Base-by-base conservation (phyloP, 2,888 invertebrate species). In the Steromphala cineraria region DNA sequence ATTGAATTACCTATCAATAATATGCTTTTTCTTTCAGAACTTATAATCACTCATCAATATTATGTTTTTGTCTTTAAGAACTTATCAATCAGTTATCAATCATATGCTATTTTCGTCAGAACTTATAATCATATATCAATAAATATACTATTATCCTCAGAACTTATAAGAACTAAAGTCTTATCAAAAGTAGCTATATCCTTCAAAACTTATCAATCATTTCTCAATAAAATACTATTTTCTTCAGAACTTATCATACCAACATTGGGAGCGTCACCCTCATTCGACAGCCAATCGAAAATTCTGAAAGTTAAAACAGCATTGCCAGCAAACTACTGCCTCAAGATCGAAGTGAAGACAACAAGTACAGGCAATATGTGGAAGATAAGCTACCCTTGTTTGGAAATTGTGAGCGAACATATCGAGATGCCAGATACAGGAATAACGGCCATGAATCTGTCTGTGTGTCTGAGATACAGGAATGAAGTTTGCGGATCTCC, bases 401-500 rank as follows among this genome's bases (percentile, higher is more conserved):
- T 88, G 21, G 82, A 85, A 17, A 67, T 84, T 28, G 52, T 79
- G n/a, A 81, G 82, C 0, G 80, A 81, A 3, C 78, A 80, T 0
- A 24, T 88, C 17, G 84, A 87, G 13, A 82, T 89, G 21, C 62
- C 84, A 15, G 79, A 85, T 7, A 83, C 80, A 36, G 87, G 86
- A 52, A 84, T 89, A 2, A 85, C 82, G 24, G 85, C 87, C 36
- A 82, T 90, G 53, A 90, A 90, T 71, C 86, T 91, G 31, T 90
- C 91, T 0, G 84, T 91, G n/a, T 91, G 91, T 85, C 85, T 91
- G 19, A 85, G 84, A 1, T 80, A 87, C n/a, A 81, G 91, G 28
- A 86, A 85, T 2, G 90, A 91, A 55, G 90, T 91, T n/a, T 91
- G 91, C 82, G 89, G 89, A 0, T 77, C 83, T 31, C 89, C 89